A percentile compares a stretch with the other conserved stretches of the same genome.
Evolutionary conservation across 2,797 vertebrate genomes (phyloP).

Genomic region (Hyperoplus lanceolatus): DNA sequence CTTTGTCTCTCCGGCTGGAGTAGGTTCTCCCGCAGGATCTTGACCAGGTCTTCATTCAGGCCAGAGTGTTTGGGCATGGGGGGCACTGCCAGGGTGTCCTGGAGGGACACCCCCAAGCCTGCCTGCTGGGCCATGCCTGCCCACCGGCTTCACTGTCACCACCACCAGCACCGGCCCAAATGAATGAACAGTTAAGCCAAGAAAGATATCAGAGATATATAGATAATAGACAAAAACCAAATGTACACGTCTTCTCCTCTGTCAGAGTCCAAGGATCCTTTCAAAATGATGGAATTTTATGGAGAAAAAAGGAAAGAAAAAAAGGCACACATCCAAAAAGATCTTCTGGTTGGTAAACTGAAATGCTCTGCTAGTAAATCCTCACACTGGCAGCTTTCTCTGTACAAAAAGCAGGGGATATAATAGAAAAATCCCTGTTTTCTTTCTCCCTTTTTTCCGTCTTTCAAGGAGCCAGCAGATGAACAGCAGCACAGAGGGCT

Average conservation of each 20-base stretch:
- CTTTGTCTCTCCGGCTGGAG: conserved; percentile 94
- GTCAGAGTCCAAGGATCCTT: conserved; percentile 41
- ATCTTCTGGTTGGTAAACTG: conserved; percentile 34
- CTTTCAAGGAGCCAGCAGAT: conserved; percentile 59
- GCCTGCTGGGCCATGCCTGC: conserved; percentile 93
- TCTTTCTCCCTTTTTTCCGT: conserved; percentile 34
- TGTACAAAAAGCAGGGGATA: conserved; percentile 33
- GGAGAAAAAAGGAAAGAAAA: background rate
- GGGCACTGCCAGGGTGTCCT: conserved; percentile 92
- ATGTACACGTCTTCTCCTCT: conserved; percentile 14
- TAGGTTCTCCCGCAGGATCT: conserved; percentile 96
- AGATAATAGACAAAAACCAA: conserved; percentile 1
- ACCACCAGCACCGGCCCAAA: conserved; percentile 44
- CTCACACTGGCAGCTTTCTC: conserved; percentile 38
- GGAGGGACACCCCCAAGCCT: conserved; percentile 85
- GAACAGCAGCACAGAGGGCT: conserved; percentile 70
- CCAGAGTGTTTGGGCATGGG: conserved; percentile 94
- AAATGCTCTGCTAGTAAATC: conserved; percentile 45
- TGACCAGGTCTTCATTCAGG: conserved; percentile 96
- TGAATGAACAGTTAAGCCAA: conserved; percentile 28
- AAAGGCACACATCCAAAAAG: conserved; percentile 27
- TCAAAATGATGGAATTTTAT: conserved; percentile 24
- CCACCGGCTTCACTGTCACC: conserved; percentile 61
- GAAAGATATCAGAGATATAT: conserved; percentile 27
- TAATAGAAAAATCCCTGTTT: conserved; percentile 46